Base-by-base conservation (phyloP, 2,888 invertebrate species). In the Xylocampa areola region DNA sequence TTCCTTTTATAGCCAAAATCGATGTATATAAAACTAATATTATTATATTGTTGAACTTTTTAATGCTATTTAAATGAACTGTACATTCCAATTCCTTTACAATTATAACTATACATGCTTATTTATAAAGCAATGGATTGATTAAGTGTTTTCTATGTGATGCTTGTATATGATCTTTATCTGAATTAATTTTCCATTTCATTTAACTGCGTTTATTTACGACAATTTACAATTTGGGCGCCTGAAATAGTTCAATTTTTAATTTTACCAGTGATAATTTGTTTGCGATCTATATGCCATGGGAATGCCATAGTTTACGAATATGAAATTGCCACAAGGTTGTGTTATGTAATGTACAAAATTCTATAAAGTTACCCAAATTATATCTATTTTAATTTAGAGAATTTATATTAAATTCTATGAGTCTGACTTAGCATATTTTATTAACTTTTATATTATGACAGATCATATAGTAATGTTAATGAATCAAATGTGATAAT, bases 341-440 rank as follows among this genome's bases (percentile, higher is more conserved):
- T 92, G 92, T 93, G 91, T 92, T 90, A 86, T 82, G 39, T 85
- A 81, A 77, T 90, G 89, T 92, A 92, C 90, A 92, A 91, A 90
- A 85, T 80, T 82, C 64, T 85, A 83, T 87, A 76, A 82, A 89
- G 92, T 93, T 93, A 92, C 92, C 93, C 87, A 88, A 89, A 90
- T 84, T 86, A 83, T 82, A 78, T 83, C 81, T 87, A 85, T 78
- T 79, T 70, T 84, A 82, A 82, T 85, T 63, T 84, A 83, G 83
- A 86, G 87, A 89, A 89, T 90, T 90, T 91, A 91, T 91, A 90
- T 91, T 89, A 88, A 91, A 91, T 91, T 92, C 90, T 89, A 87
- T 85, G 88, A 92, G 91, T 92, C 91, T 92, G 91, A 91, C 80
- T 90, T 90, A 91, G 88, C 76, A 78, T 89, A 82, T 75, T 84